Conservation (phyloP, 2,888 invertebrate genomes). For the Oegoconia quadripuncta region DNA sequence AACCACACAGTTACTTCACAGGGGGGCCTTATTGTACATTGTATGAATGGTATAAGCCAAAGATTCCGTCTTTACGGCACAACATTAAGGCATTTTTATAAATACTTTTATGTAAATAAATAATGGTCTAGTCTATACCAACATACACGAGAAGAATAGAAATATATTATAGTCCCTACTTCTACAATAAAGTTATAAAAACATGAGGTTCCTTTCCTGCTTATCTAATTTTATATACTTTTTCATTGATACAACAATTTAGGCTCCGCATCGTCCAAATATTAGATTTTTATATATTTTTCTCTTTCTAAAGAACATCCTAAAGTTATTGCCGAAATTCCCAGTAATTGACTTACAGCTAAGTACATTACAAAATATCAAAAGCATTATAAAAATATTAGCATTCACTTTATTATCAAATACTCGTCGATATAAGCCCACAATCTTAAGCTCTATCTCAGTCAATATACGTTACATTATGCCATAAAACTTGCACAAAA, state of each 20-base stretch:
- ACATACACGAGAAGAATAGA: conserved; percentile 20
- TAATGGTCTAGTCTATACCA: no score
- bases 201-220: conserved; percentile 14
- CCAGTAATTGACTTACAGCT: conserved; percentile 21
- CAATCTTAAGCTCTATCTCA: conserved; percentile 48
- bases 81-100: neutral
- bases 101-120: neutral
- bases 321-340: conserved; percentile 52
- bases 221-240: conserved; percentile 24
- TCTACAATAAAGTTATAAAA: conserved; percentile 14
- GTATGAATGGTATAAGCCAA: no score
- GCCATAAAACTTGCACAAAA: conserved; percentile 1
- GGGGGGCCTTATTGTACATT: no score
- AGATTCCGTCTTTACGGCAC: no score
- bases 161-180: conserved; percentile 19
- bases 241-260: conserved; percentile 27
- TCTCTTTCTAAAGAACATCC: conserved; percentile 45
- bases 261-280: conserved; percentile 32
- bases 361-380: conserved; percentile 4
- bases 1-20: no score
- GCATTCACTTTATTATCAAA: conserved; percentile 18
- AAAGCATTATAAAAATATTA: conserved; percentile 48
- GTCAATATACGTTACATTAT: conserved; percentile 23
- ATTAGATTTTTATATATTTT: conserved; percentile 28
- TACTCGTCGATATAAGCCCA: conserved; percentile 13